Base-by-base conservation (phyloP, 2,888 invertebrate species). In the Parnassius orleans region DNA sequence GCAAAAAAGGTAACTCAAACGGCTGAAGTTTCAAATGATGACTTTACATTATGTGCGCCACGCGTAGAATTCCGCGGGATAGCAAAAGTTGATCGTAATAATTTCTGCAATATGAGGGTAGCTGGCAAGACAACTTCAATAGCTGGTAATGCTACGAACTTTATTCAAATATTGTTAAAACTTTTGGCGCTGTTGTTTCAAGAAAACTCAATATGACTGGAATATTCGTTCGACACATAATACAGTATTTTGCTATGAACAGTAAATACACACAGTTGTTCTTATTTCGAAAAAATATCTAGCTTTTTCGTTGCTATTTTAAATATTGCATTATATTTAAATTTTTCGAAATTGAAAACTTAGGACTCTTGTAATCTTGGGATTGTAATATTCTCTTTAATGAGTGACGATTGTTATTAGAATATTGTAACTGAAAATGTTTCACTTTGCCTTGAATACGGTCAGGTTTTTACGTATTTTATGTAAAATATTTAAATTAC, bases 141-240 rank as follows among this genome's bases (percentile, higher is more conserved):
- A 57, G 68, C 69, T 67, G 71, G 73, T 76, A 72, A 75, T 70
- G 69, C 72, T 71, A 57, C 61, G 56, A 77, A 75, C 73, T 77
- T 76, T 69, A 73, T 68, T 68, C 70, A 76, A 79, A 79, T 77
- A 76, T 78, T 78, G 75, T 77, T 76, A 75, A 77, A 79, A 79
- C 71, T 78, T 77, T 71, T 68, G 67, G 61, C 66, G 70, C 63
- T 66, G 68, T 71, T 74, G 72, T 74, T 75, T 72, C 65, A 64
- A 46, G 65, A 65, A 74, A 75, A 75, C 71, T 70, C 68, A 69
- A 76, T 72, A 70, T 72, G 67, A 52, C 53, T 46, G 61, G 65
- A 69, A 67, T 65, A 67, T 69, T 65, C 59, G 57, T 7, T 33
- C 33, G 33, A 33, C 33, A 7, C 5, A 52, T 53, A 60, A 60